Evolutionary conservation across 2,113 vertebrate genomes (phyloP).

Genomic region (Platichthys flesus): DNA sequence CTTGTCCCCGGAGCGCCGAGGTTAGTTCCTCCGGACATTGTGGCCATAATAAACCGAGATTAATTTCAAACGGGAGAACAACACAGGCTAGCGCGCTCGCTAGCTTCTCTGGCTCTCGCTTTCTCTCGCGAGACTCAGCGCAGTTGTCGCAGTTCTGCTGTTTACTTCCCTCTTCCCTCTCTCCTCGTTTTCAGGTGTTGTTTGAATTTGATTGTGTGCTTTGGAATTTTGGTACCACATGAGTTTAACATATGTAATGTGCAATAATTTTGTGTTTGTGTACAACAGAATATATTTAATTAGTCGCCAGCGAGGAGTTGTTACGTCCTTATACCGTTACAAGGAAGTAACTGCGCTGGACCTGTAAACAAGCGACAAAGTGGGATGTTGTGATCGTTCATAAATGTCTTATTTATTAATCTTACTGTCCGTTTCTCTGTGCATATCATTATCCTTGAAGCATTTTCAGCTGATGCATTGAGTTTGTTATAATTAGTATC

Average conservation of each 20-base stretch:
- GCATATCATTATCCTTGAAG: too few species aligned
- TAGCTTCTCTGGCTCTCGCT: conserved; percentile 53
- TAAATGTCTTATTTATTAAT: neutral
- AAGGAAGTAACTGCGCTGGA: conserved; percentile 34
- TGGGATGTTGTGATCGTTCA: neutral
- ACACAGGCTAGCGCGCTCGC: conserved; percentile 70
- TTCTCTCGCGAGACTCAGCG: conserved; percentile 57
- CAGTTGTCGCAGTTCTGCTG: neutral
- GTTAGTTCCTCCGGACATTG: conserved; percentile 74
- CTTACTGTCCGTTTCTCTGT: too few species aligned
- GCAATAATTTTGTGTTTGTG: neutral
- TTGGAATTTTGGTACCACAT: neutral
- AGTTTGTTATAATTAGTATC: too few species aligned
- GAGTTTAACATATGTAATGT: neutral
- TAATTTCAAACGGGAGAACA: conserved; percentile 55
- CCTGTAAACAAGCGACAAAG: conserved; percentile 20
- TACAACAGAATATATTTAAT: neutral
- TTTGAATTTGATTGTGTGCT: rapidly evolving
- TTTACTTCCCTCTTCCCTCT: neutral
- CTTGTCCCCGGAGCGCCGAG: conserved; percentile 66
- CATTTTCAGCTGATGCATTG: too few species aligned
- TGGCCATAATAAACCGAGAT: conserved; percentile 66
- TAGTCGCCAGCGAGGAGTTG: neutral
- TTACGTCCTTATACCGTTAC: conserved; percentile 40
- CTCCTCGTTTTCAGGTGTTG: neutral